phyloP scores from a whole-genome alignment of 1,140 invertebrate genomes.

The Eriocheir sinensis region DNA sequence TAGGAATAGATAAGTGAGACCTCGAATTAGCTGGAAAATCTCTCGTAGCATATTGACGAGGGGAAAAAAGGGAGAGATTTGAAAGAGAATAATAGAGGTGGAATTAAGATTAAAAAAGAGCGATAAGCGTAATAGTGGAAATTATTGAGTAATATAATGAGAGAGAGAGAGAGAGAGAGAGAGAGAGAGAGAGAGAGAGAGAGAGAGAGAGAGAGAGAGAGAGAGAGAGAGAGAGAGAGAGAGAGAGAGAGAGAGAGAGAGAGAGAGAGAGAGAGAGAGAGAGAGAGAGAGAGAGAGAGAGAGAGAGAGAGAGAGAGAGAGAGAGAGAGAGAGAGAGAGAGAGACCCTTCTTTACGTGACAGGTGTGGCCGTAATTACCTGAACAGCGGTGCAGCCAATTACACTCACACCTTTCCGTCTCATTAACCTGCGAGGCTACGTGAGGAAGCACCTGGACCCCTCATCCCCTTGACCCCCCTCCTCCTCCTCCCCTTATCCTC shows the following conservation, averaged over 20 bases:
- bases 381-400: slow-evolving; percentile 39
- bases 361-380: slow-evolving; percentile 34
- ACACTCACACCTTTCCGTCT: slow-evolving; percentile 53
- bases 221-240: slow-evolving; percentile 22
- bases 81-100: too few species aligned
- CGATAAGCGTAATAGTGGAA: too few species aligned
- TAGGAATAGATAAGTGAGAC: too few species aligned
- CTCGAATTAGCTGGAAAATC: too few species aligned
- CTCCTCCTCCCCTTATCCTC: not conserved
- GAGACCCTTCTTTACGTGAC: slow-evolving; percentile 32
- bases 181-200: too few species aligned
- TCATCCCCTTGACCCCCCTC: not conserved
- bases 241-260: slow-evolving; percentile 22
- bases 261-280: slow-evolving; percentile 21
- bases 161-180: too few species aligned
- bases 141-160: too few species aligned
- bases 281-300: not conserved
- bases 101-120: too few species aligned
- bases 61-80: too few species aligned
- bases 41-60: too few species aligned
- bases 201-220: slow-evolving; percentile 5
- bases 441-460: not conserved
- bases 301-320: too few species aligned
- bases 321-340: too few species aligned
- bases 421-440: slow-evolving; percentile 31